phyloP scores from a whole-genome alignment of 1,140 invertebrate genomes.

The Acromyrmex echinatior region DNA sequence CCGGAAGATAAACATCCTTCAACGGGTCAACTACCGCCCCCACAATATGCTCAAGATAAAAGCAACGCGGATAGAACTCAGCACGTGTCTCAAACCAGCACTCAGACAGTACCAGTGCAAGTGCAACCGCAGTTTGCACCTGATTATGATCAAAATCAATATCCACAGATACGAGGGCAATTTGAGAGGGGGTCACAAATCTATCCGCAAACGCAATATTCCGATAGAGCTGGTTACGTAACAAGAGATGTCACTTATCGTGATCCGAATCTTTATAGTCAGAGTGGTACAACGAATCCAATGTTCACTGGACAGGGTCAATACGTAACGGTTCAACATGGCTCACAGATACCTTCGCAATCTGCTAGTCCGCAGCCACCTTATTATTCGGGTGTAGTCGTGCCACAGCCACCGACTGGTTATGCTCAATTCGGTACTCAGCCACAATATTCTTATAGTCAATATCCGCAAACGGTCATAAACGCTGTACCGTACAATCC shows the following conservation, averaged over 20 bases:
- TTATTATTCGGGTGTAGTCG: constrained; percentile 80
- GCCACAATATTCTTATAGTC: constrained; percentile 82
- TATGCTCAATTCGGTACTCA: constrained; percentile 80
- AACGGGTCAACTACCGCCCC: constrained; percentile 78
- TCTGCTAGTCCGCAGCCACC: constrained; percentile 82
- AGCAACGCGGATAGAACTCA: constrained; percentile 76
- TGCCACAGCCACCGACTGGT: constrained; percentile 75
- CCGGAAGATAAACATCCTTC: constrained; percentile 81
- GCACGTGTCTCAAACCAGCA: constrained; percentile 80
- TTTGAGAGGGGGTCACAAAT: constrained; percentile 82
- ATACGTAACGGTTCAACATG: constrained; percentile 82
- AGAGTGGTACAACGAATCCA: constrained; percentile 76
- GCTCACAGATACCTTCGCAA: constrained; percentile 80
- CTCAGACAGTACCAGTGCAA: constrained; percentile 83
- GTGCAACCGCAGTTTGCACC: constrained; percentile 80
- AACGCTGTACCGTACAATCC: constrained; percentile 82
- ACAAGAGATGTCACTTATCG: constrained; percentile 82
- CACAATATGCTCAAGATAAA: constrained; percentile 81
- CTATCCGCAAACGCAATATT: constrained; percentile 81
- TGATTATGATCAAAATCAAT: constrained; percentile 83
- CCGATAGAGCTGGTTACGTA: constrained; percentile 82
- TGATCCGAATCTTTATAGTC: constrained; percentile 80
- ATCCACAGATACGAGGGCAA: constrained; percentile 82
- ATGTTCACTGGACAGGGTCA: constrained; percentile 81
- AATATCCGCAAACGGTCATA: constrained; percentile 83